Evolutionary conservation across 1,140 invertebrate species (phyloP).

Genomic region (Galendromus occidentalis): DNA sequence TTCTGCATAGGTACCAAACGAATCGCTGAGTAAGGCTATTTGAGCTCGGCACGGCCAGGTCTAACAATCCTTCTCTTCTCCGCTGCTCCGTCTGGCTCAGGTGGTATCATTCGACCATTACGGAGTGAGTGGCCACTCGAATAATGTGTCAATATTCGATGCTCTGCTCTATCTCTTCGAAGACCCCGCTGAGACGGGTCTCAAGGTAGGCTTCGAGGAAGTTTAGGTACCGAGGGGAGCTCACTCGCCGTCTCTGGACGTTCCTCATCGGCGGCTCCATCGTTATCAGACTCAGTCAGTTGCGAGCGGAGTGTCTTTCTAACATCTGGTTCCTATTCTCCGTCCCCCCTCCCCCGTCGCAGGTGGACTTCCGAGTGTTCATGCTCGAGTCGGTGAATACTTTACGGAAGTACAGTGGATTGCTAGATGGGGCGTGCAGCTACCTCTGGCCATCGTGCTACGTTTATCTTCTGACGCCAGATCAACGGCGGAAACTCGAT

Average conservation of each 20-base stretch:
- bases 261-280: too few species aligned
- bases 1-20: too few species aligned
- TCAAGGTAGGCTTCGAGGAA: not conserved
- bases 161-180: conserved; percentile 4
- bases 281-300: too few species aligned
- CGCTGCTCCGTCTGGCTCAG: not conserved
- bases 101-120: conserved; percentile 7
- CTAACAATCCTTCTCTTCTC: too few species aligned
- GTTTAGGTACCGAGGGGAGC: too few species aligned
- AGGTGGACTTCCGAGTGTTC: conserved; percentile 8
- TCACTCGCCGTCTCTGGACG: too few species aligned
- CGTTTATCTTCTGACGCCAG: conserved; percentile 1
- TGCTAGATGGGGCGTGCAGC: not conserved
- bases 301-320: too few species aligned
- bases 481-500: conserved; percentile 2
- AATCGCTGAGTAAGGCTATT: too few species aligned
- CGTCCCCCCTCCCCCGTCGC: not conserved
- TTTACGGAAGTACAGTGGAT: not conserved
- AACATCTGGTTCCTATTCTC: not conserved
- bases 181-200: not conserved
- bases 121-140: not conserved
- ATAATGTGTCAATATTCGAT: conserved; percentile 5
- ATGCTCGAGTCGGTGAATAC: conserved; percentile 8
- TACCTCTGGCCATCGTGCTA: not conserved
- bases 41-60: too few species aligned